These are phyloP conservation scores for Caenorhabditis sp. DNA, from an alignment of 2,888 invertebrate genomes.

Conservation along the genomic window DNA sequence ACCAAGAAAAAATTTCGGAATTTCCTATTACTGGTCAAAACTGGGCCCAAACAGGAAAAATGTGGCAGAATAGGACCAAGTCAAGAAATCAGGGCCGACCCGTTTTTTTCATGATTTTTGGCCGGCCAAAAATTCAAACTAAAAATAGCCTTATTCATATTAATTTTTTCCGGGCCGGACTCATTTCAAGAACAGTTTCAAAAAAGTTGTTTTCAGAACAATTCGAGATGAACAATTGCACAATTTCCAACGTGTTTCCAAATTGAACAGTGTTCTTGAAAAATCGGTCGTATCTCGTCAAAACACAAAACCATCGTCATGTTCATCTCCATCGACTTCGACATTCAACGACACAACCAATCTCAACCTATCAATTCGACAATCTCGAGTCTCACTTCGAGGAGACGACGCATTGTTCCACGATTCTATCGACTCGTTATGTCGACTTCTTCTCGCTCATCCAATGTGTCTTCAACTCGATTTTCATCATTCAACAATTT, in stretches of 20 bases:
- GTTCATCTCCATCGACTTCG: background rate
- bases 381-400: slow-evolving; percentile 49
- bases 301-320: slow-evolving; percentile 25
- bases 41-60: no score
- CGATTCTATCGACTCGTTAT: slow-evolving; percentile 42
- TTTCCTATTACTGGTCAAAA: no score
- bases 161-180: no score
- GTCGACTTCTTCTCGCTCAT: slow-evolving; percentile 27
- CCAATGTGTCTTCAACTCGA: slow-evolving; percentile 31
- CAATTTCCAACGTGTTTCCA: slow-evolving; percentile 39
- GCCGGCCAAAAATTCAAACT: no score
- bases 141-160: no score
- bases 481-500: slow-evolving; percentile 34
- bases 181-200: no score
- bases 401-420: slow-evolving; percentile 50
- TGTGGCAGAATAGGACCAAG: no score
- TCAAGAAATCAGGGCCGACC: no score
- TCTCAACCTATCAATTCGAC: slow-evolving; percentile 40
- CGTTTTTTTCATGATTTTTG: no score
- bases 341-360: slow-evolving; percentile 1
- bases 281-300: slow-evolving; percentile 22
- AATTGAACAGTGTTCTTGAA: slow-evolving; percentile 41
- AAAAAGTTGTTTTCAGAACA: slow-evolving; percentile 23
- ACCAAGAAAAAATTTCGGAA: no score
- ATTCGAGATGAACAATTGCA: slow-evolving; percentile 49